Conservation (phyloP, 2,113 vertebrate genomes). For the Cochlearius cochlearius region DNA sequence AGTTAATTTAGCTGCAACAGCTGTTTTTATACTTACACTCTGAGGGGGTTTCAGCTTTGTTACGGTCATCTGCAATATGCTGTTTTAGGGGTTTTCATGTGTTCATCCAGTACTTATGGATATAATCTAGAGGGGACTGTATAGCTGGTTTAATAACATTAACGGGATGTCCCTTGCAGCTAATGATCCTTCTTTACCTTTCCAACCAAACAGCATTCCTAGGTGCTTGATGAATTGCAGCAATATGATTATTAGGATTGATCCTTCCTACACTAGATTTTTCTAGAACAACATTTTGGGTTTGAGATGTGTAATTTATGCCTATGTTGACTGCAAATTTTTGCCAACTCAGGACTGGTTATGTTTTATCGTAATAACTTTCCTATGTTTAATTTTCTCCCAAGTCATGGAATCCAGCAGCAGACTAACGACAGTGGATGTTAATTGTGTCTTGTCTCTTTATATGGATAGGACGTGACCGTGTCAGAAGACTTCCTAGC, state of each 20-base stretch:
- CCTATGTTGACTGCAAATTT: neutral
- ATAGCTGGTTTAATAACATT: neutral
- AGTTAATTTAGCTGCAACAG: neutral
- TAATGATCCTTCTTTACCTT: neutral
- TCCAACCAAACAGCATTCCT: neutral
- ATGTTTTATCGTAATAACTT: neutral
- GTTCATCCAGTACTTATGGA: neutral
- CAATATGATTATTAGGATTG: neutral
- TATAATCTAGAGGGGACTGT: neutral
- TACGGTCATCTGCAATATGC: neutral
- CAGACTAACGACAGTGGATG: neutral
- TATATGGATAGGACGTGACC: neutral
- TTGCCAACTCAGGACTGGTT: neutral
- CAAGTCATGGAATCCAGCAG: neutral
- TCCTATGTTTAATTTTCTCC: neutral
- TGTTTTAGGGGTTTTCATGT: neutral
- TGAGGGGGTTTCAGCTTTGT: neutral
- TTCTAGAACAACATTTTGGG: neutral
- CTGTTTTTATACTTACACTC: neutral
- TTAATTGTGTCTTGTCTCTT: neutral
- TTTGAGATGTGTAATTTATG: neutral
- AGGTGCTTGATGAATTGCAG: neutral
- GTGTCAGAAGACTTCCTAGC: neutral
- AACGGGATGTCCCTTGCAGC: neutral
- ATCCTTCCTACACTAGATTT: neutral